Percentiles rank a stretch among this genome's conserved stretches.
These are phyloP conservation scores for Aurelia sp. DNA, from an alignment of 30 jellyfish, hydroid and myxozoan genomes.

Conservation along the genomic window DNA sequence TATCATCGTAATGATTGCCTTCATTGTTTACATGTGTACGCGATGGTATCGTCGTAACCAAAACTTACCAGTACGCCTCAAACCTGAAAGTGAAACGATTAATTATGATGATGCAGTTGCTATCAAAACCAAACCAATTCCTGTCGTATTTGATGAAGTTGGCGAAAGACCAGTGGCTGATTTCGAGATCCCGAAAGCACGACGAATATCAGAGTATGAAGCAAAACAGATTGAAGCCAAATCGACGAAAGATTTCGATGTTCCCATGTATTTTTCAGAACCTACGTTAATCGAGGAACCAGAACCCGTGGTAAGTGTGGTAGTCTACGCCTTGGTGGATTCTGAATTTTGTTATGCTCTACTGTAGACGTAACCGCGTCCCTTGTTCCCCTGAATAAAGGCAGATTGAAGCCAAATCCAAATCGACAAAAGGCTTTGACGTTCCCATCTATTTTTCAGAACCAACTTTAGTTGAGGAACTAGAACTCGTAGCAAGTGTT, in stretches of 20 bases:
- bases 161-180: not conserved
- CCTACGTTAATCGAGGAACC: not conserved
- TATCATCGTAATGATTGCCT: conserved; percentile 2
- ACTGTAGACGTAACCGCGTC: too few relatives aligned
- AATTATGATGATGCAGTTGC: conserved; percentile 36
- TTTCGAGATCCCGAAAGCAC: not conserved
- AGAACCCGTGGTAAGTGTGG: not conserved
- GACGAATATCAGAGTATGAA: too few relatives aligned
- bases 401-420: not conserved
- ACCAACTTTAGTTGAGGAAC: not conserved
- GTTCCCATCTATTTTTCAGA: conserved; percentile 35
- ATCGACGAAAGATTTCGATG: conserved; percentile 18
- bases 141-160: conserved; percentile 11
- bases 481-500: too few relatives aligned
- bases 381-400: too few relatives aligned
- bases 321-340: too few relatives aligned
- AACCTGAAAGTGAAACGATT: conserved; percentile 30
- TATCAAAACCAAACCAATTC: conserved; percentile 25
- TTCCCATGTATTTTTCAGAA: conserved; percentile 33
- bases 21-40: not conserved
- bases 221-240: not conserved
- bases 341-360: too few relatives aligned
- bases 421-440: too few relatives aligned
- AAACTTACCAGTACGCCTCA: not conserved
- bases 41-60: conserved; percentile 13